phyloP scores from a whole-genome alignment of 2,113 vertebrate species.

The Psilopogon haemacephalus region DNA sequence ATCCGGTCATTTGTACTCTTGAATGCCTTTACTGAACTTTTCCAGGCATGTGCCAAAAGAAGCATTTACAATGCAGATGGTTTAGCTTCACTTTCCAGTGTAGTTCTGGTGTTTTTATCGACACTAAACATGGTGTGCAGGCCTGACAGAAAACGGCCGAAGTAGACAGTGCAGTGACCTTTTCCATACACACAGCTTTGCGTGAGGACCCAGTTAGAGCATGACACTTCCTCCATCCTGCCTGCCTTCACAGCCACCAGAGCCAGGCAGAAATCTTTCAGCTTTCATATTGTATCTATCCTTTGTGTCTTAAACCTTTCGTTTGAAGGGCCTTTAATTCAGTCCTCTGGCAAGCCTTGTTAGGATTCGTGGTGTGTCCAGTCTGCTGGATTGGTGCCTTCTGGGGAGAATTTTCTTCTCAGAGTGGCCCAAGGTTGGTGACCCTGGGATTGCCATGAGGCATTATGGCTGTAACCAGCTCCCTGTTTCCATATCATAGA shows the following conservation, averaged over 20 bases:
- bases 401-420: background rate
- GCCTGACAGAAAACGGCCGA: background rate
- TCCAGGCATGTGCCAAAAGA: background rate
- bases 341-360: background rate
- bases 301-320: background rate
- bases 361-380: background rate
- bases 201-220: rapidly evolving
- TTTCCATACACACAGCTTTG: background rate
- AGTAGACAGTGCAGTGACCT: background rate
- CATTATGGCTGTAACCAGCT: background rate
- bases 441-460: background rate
- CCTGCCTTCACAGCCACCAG: background rate
- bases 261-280: background rate
- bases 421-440: background rate
- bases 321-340: background rate
- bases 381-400: background rate
- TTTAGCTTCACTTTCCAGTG: background rate
- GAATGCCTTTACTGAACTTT: background rate
- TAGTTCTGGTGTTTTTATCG: background rate
- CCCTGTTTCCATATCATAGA: background rate
- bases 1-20: background rate
- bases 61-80: background rate
- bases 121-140: background rate
- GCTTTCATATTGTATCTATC: background rate
- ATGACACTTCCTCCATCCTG: background rate